Conservation (phyloP, 2,888 invertebrate species). For the Lamellibrachia satsuma region DNA sequence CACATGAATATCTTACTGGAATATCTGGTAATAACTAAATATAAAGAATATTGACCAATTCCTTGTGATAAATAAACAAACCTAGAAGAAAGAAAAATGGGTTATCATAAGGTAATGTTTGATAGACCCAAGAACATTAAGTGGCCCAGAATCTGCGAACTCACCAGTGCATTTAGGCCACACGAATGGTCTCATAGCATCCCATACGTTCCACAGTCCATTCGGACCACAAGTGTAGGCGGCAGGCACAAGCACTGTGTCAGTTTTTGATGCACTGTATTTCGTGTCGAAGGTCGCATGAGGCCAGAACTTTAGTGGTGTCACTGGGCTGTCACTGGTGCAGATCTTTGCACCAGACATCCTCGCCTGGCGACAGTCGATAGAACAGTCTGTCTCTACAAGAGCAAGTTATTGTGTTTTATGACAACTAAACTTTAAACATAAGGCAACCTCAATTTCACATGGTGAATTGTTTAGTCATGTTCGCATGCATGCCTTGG, state of each 20-base stretch:
- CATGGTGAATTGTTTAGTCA: neutral
- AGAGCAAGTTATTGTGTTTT: neutral
- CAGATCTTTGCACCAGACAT: neutral
- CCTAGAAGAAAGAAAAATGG: too few relatives aligned
- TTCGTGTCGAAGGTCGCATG: neutral
- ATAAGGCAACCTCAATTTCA: neutral
- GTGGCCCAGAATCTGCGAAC: neutral
- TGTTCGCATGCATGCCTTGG: neutral
- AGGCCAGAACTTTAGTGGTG: neutral
- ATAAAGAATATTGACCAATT: too few relatives aligned
- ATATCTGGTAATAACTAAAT: too few relatives aligned
- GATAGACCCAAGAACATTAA: neutral
- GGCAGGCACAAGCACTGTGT: neutral
- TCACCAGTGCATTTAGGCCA: conserved; percentile 3
- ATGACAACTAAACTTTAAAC: neutral
- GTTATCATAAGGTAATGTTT: neutral
- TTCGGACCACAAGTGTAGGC: neutral
- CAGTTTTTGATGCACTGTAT: neutral
- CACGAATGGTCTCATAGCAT: neutral
- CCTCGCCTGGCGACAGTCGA: neutral
- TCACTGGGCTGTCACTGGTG: neutral
- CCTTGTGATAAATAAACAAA: too few relatives aligned
- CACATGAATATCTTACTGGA: too few relatives aligned
- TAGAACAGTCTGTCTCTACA: neutral
- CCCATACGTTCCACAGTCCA: neutral